These are phyloP conservation scores for Phallusia fumigata DNA, from an alignment of 23 tunicate genomes.

Conservation along the genomic window DNA sequence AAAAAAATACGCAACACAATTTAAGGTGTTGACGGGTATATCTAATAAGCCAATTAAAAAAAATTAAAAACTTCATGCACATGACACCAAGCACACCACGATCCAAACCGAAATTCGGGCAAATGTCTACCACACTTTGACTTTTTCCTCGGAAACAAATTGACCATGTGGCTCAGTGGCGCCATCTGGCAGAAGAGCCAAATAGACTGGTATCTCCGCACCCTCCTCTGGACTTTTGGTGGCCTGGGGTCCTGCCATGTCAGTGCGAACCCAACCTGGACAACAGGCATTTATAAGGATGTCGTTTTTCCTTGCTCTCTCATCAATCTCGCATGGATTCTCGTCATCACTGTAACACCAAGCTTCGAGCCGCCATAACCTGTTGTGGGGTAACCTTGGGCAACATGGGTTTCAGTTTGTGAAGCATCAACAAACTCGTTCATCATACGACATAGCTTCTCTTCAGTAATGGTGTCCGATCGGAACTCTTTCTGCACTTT, in stretches of 20 bases:
- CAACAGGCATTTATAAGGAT: conserved; percentile 73
- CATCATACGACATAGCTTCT: conserved; percentile 48
- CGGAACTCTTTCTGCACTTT: conserved; percentile 40
- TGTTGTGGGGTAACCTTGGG: conserved; percentile 36
- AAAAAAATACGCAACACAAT: no score
- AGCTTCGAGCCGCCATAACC: conserved; percentile 62
- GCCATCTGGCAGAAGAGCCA: conserved; percentile 51
- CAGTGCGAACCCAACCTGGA: conserved; percentile 90
- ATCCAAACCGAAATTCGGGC: neutral
- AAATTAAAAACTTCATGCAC: no score
- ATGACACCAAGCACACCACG: no score
- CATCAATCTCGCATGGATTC: conserved; percentile 43
- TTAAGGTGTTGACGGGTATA: no score
- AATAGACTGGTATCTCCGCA: conserved; percentile 38
- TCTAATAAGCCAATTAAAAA: no score
- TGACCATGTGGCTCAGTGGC: conserved; percentile 53
- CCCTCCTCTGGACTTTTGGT: conserved; percentile 61
- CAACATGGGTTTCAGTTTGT: conserved; percentile 19
- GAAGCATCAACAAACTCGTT: conserved; percentile 49
- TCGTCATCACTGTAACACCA: conserved; percentile 53
- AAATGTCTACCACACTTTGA: conserved; percentile 26
- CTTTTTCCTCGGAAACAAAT: conserved; percentile 19
- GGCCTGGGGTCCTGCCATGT: conserved; percentile 78
- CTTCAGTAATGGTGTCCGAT: conserved; percentile 60
- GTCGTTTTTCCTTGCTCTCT: conserved; percentile 63